Evolutionary conservation across 2,113 vertebrate genomes (phyloP), one percentile per base, ranked within the genome.

Genomic region (Megaceryle torquata): DNA sequence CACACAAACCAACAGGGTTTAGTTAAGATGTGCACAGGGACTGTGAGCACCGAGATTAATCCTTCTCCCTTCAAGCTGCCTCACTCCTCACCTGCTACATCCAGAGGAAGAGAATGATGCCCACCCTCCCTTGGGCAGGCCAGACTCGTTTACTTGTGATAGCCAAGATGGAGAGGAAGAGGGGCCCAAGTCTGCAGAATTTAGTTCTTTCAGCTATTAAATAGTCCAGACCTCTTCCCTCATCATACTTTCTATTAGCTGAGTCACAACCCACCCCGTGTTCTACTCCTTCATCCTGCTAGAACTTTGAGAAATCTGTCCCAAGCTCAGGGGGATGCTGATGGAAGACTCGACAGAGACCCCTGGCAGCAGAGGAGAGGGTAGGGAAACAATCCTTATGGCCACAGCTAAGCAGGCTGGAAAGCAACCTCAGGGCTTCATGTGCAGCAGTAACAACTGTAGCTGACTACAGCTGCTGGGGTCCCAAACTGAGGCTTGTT

Each of bases 1-100:
- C 97, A 99, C 98, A 99, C 98, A 99, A 99, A 99, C 98, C 98
- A 99, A 98, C 98, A 98, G 98, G 98, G 98, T 98, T 99, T 98
- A 98, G 98, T 98, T 98, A 98, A 98, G 98, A 98, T 98, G 98
- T 98, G 98, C 98, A 96, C 95, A 91, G 98, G 98, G 98, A 98
- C 98, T 80, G 96, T 93, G 98, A 98, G 98, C 98, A 96, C 98
- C 80, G 97, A 98, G 98, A 98, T 98, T 97, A 98, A 98, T 98
- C 96, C 96, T 95, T 82, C 95, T 96, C 94, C 95, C 84, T 97
- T 96, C 96, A 93, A 88, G 91, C 85, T 93, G 94, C 90, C 86
- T 79, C 59, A 5, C 85, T 69, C 53, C 44, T 91, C 67, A 96
- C 97, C 96, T 95, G 71, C 91, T 69, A 33, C 70, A 64, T 35